These are phyloP conservation scores for Fabriciana adippe DNA, from an alignment of 2,888 invertebrate species.

Conservation along the genomic window DNA sequence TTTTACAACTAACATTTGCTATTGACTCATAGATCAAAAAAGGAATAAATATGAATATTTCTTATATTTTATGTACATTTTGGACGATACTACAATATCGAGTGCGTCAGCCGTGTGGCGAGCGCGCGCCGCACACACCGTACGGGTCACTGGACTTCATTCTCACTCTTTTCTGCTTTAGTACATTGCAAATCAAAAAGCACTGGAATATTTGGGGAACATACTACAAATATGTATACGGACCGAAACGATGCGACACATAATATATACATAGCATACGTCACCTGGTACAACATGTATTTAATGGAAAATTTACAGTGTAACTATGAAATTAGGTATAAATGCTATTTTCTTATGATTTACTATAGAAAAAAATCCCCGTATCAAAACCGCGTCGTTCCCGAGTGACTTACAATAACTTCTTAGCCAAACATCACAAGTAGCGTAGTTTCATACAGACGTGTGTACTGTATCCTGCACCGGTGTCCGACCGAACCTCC, in stretches of 20 bases:
- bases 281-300: background rate
- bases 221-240: too few species aligned
- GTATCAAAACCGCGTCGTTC: conserved; percentile 32
- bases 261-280: conserved; percentile 1
- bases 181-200: too few species aligned
- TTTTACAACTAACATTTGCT: too few species aligned
- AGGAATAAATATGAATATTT: too few species aligned
- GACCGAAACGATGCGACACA: background rate
- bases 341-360: conserved; percentile 12
- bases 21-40: too few species aligned
- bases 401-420: conserved; percentile 72
- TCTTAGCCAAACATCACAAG: conserved; percentile 76
- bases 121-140: too few species aligned
- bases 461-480: conserved; percentile 38
- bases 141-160: too few species aligned
- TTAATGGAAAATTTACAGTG: conserved; percentile 5
- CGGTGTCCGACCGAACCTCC: background rate
- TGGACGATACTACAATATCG: too few species aligned
- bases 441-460: conserved; percentile 49
- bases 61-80: too few species aligned
- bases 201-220: too few species aligned
- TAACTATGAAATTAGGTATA: conserved; percentile 18
- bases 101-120: too few species aligned
- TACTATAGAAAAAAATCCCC: conserved; percentile 28
- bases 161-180: too few species aligned